Evolutionary conservation across 2,888 invertebrate species (phyloP), one percentile per base, ranked within the genome.

Genomic region (Chrysodeixis includens): DNA sequence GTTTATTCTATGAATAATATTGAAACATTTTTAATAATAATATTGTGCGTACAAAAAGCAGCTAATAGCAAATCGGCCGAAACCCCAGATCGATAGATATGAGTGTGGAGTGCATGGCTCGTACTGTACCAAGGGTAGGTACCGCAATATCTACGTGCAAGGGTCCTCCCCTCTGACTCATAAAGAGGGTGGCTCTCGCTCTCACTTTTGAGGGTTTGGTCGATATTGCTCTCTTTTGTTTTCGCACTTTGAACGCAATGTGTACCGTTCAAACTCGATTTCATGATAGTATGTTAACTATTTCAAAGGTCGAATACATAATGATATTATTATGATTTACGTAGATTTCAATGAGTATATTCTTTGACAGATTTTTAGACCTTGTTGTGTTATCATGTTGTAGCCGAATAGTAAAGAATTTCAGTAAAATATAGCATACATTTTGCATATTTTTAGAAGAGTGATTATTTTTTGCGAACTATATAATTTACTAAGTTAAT

Each of bases 111-210:
- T 93, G 92, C 92, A 93, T 88, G 86, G 79, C 82, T 83, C 78
- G 85, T 85, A 81, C 82, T 80, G 87, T 86, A 89, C 90, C 84
- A 83, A 91, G 92, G 93, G 93, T 86, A 83, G 78, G 85, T 81
- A 89, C 89, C 86, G 88, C 88, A 90, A 88, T 89, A 89, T 88
- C 89, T 86, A 89, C 88, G 91, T 91, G 92, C 91, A 88, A 93
- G 94, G 94, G 93, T 90, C 88, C 91, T 92, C 92, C 94, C 94
- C 94, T 93, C 93, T 94, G 94, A 94, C 86, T 95, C 94, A 94
- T 93, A 93, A 94, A 93, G 93, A 93, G 94, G 94, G 94, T 92
- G 94, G 93, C 88, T 85, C 87, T 86, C 90, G 91, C 93, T 91
- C 92, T 92, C 91, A 91, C 92, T 92, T 93, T 92, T 90, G 90